A percentile compares a stretch with the other conserved stretches of the same genome.
Conservation (phyloP, 2,888 invertebrate genomes). For the Branchipolynoe longqiensis region DNA sequence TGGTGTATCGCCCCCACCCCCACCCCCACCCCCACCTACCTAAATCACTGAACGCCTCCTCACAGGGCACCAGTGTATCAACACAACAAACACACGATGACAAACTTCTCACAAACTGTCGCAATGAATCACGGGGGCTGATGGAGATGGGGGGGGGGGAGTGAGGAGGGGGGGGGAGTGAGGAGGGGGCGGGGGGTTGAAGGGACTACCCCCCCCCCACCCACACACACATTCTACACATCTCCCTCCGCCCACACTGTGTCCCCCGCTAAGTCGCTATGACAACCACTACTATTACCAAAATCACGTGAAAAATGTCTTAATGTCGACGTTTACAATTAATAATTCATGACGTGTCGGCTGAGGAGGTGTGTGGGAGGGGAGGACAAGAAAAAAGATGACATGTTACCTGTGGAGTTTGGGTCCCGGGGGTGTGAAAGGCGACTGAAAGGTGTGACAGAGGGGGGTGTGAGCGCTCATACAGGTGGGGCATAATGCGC, state of each 20-base stretch:
- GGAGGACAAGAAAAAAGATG: slow-evolving; percentile 2
- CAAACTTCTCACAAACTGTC: slow-evolving; percentile 21
- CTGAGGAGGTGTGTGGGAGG: too few relatives aligned
- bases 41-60: too few relatives aligned
- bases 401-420: background rate
- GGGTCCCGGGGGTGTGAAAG: background rate
- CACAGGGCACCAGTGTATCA: too few relatives aligned
- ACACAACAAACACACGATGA: too few relatives aligned
- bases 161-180: too few relatives aligned
- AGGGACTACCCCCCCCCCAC: too few relatives aligned
- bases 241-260: background rate
- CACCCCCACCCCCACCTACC: too few relatives aligned
- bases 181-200: too few relatives aligned
- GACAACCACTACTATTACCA: slow-evolving; percentile 4
- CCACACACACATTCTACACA: too few relatives aligned
- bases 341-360: slow-evolving; percentile 29
- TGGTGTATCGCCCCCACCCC: too few relatives aligned
- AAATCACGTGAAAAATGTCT: background rate
- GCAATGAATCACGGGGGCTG: background rate
- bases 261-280: background rate
- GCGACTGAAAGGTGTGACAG: background rate
- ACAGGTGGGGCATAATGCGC: slow-evolving; percentile 6
- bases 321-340: slow-evolving; percentile 4
- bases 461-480: background rate
- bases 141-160: too few relatives aligned